Conservation (phyloP, 2,888 invertebrate species). For the Tenthredo mesomela region DNA sequence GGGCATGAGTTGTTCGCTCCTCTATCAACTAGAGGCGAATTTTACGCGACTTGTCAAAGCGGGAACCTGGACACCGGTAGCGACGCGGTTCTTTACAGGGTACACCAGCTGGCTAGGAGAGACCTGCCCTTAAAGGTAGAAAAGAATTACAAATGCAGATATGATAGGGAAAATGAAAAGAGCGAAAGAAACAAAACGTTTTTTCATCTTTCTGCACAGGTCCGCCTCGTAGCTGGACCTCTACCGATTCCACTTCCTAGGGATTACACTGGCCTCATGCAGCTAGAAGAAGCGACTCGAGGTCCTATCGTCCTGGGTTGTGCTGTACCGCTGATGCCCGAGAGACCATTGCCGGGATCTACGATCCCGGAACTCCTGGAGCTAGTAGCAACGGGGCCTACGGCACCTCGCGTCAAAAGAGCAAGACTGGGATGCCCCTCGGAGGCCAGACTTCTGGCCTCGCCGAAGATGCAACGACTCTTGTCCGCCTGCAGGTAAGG, state of each 20-base stretch:
- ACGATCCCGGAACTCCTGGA: slow-evolving; percentile 73
- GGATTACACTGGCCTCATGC: slow-evolving; percentile 78
- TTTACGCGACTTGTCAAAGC: slow-evolving; percentile 79
- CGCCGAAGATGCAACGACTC: slow-evolving; percentile 78
- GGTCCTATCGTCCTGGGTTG: slow-evolving; percentile 79
- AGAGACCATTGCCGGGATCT: slow-evolving; percentile 70
- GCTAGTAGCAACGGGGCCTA: slow-evolving; percentile 74
- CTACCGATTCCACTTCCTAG: slow-evolving; percentile 74
- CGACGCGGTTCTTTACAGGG: slow-evolving; percentile 78
- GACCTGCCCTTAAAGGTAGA: slow-evolving; percentile 78
- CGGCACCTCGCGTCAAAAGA: slow-evolving; percentile 73
- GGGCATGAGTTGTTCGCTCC: slow-evolving; percentile 78
- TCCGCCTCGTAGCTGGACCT: slow-evolving; percentile 78
- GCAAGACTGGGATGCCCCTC: slow-evolving; percentile 75
- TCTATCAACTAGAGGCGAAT: slow-evolving; percentile 79
- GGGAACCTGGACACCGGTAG: slow-evolving; percentile 77
- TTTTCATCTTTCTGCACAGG: slow-evolving; percentile 62
- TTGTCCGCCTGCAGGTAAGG: slow-evolving; percentile 77
- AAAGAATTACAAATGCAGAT: not conserved
- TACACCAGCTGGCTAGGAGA: slow-evolving; percentile 78
- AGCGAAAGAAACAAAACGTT: not conserved
- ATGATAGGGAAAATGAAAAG: not conserved
- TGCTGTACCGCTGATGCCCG: slow-evolving; percentile 75
- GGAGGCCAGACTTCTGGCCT: slow-evolving; percentile 76
- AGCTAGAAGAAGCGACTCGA: slow-evolving; percentile 72